phyloP scores from a whole-genome alignment of 2,888 invertebrate species.

The Maniola hyperantus region DNA sequence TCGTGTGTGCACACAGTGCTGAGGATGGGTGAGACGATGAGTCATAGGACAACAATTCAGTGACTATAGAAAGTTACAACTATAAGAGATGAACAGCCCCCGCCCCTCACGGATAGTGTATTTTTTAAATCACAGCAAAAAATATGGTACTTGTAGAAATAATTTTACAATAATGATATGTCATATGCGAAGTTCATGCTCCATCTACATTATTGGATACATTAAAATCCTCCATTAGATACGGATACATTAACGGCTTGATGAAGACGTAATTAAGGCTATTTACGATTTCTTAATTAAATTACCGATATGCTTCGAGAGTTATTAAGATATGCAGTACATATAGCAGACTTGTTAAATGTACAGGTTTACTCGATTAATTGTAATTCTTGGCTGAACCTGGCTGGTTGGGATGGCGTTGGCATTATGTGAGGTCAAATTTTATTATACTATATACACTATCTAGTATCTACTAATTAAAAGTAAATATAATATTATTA shows the following conservation, averaged over 20 bases:
- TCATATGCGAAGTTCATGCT: too few relatives aligned
- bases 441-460: not conserved
- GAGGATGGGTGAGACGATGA: too few relatives aligned
- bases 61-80: too few relatives aligned
- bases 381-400: not conserved
- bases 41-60: too few relatives aligned
- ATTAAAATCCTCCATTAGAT: conserved; percentile 20
- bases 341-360: not conserved
- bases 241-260: conserved; percentile 14
- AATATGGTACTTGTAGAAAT: too few relatives aligned
- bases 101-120: too few relatives aligned
- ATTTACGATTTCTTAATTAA: conserved; percentile 33
- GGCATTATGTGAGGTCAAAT: conserved; percentile 12
- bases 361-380: not conserved
- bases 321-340: conserved; percentile 9
- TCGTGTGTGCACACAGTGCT: too few relatives aligned
- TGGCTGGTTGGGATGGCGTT: conserved; percentile 14
- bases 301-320: conserved; percentile 19
- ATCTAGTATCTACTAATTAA: not conserved
- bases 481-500: not conserved
- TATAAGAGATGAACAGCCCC: too few relatives aligned
- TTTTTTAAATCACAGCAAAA: too few relatives aligned
- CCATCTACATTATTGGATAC: too few relatives aligned
- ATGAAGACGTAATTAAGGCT: conserved; percentile 25
- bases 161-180: too few relatives aligned